These are phyloP conservation scores for Amniataba percoides DNA, from an alignment of 2,797 vertebrate species.

Conservation along the genomic window DNA sequence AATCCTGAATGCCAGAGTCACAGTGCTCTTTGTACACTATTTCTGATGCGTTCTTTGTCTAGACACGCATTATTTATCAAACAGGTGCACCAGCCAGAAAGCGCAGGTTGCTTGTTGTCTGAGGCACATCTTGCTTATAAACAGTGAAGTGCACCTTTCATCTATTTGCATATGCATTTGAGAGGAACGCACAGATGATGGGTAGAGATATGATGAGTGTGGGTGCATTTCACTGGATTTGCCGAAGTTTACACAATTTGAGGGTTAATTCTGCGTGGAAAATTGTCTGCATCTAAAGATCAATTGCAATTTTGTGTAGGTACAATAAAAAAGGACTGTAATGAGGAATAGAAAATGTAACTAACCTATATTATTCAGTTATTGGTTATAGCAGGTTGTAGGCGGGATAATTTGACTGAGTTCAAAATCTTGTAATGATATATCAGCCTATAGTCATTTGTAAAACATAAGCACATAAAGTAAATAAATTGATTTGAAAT, in stretches of 20 bases:
- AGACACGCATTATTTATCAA: constrained; percentile 29
- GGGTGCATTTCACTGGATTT: constrained; percentile 17
- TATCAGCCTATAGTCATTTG: not conserved
- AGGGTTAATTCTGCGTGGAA: constrained; percentile 29
- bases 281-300: constrained; percentile 29
- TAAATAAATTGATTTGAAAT: not conserved
- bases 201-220: constrained; percentile 5
- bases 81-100: not conserved
- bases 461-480: not conserved
- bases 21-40: constrained; percentile 12
- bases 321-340: constrained; percentile 17
- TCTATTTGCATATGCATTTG: not conserved
- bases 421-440: not conserved
- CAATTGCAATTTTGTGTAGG: constrained; percentile 12
- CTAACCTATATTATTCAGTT: constrained; percentile 17
- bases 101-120: constrained; percentile 2
- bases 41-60: constrained; percentile 33
- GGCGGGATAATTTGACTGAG: not conserved
- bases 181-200: constrained; percentile 9
- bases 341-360: constrained; percentile 12
- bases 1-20: constrained; percentile 26
- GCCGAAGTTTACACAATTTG: constrained; percentile 17
- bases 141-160: constrained; percentile 1
- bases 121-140: constrained; percentile 9
- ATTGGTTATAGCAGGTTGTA: not conserved